phyloP scores from a whole-genome alignment of 2,888 invertebrate genomes.

The Catotricha subobsoleta region DNA sequence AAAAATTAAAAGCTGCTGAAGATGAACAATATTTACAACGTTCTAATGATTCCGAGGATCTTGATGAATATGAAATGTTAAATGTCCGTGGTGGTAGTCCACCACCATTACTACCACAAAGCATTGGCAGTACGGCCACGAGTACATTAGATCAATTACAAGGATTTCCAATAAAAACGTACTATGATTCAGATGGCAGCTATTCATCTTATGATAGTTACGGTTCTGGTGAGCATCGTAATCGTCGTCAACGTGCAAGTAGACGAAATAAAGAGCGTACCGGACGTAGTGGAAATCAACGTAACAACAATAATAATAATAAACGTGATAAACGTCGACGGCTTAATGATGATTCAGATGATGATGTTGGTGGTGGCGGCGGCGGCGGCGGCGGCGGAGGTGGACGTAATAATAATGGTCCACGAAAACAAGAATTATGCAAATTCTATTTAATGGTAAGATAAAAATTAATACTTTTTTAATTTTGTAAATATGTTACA shows the following conservation, averaged over 20 bases:
- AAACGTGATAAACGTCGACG: constrained; percentile 36
- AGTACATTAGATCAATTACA: no score
- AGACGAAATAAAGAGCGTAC: constrained; percentile 14
- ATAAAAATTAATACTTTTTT: no score
- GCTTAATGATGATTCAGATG: constrained; percentile 47
- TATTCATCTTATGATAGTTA: constrained; percentile 37
- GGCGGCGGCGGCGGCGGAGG: not conserved
- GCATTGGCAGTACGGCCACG: no score
- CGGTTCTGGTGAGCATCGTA: constrained; percentile 19
- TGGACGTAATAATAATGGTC: constrained; percentile 17
- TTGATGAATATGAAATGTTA: constrained; percentile 64
- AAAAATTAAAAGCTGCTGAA: constrained; percentile 33
- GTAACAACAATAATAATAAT: constrained; percentile 22
- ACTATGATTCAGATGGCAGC: constrained; percentile 36
- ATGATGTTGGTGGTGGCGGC: constrained; percentile 48
- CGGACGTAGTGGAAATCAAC: constrained; percentile 16
- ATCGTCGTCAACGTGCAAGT: constrained; percentile 27
- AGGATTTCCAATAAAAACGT: not conserved
- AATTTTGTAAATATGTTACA: no score
- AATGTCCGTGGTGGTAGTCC: constrained; percentile 65
- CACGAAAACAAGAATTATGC: constrained; percentile 82
- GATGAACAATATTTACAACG: constrained; percentile 26
- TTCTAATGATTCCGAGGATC: constrained; percentile 31
- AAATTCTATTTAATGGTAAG: constrained; percentile 93
- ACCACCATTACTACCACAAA: no score